These are phyloP conservation scores for Megamerina dolium DNA, from an alignment of 2,888 invertebrate species.

Conservation along the genomic window DNA sequence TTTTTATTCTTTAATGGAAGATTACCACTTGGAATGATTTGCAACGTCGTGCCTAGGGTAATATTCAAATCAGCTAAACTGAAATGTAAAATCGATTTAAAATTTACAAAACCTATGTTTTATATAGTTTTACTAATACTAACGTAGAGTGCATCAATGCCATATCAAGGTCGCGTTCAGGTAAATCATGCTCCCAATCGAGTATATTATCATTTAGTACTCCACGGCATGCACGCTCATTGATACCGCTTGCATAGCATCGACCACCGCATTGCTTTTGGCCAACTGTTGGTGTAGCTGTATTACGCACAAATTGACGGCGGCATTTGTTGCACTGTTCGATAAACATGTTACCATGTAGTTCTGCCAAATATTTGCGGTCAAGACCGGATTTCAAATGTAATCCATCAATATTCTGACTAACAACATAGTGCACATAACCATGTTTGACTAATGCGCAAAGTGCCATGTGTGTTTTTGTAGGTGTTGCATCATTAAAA, in stretches of 20 bases:
- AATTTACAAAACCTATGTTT: slow-evolving; percentile 10
- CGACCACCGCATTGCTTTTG: slow-evolving; percentile 62
- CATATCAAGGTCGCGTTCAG: slow-evolving; percentile 75
- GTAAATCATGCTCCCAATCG: slow-evolving; percentile 96
- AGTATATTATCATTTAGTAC: slow-evolving; percentile 83
- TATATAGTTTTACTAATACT: slow-evolving; percentile 3
- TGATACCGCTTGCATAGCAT: slow-evolving; percentile 50
- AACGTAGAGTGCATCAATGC: slow-evolving; percentile 76
- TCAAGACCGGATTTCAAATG: slow-evolving; percentile 86
- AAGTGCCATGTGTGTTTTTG: slow-evolving; percentile 86
- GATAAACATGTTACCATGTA: slow-evolving; percentile 98
- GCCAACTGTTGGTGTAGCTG: slow-evolving; percentile 77
- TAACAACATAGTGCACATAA: slow-evolving; percentile 78
- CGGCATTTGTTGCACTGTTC: slow-evolving; percentile 86
- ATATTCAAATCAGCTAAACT: slow-evolving; percentile 90
- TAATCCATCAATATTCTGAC: slow-evolving; percentile 97
- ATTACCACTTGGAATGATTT: slow-evolving; percentile 94
- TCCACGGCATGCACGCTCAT: slow-evolving; percentile 76
- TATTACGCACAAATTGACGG: slow-evolving; percentile 73
- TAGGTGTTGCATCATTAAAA: slow-evolving; percentile 86
- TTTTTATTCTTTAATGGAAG: slow-evolving; percentile 80
- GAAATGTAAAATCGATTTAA: slow-evolving; percentile 39
- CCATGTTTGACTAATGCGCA: slow-evolving; percentile 70
- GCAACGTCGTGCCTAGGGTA: slow-evolving; percentile 93
- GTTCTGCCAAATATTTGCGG: slow-evolving; percentile 75